Percentiles rank a stretch among this genome's conserved stretches.
Evolutionary conservation across 1,140 invertebrate species (phyloP).

Genomic region (Aphaenogaster floridana): DNA sequence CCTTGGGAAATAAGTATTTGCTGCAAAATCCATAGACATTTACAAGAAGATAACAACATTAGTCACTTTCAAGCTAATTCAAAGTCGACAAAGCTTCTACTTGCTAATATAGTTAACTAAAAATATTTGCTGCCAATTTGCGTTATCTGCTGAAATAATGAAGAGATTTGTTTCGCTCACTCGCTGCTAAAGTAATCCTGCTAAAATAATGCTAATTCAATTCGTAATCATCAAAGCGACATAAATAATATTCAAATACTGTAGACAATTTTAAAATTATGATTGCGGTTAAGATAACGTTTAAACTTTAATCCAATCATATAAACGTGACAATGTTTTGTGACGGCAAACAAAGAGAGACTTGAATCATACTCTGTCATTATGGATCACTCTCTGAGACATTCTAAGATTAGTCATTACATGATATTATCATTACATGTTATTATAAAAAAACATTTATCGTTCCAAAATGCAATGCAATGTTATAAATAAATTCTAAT

Average conservation of each 20-base stretch:
- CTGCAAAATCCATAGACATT: neutral
- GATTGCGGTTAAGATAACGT: neutral
- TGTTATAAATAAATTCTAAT: neutral
- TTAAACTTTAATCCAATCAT: neutral
- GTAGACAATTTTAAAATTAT: neutral
- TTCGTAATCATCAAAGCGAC: neutral
- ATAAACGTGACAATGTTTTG: neutral
- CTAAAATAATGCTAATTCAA: neutral
- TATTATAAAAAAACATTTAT: neutral
- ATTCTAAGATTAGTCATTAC: neutral
- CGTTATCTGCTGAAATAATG: neutral
- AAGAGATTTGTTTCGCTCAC: neutral
- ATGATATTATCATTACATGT: too few species aligned
- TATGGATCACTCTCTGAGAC: neutral
- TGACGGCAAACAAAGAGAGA: neutral
- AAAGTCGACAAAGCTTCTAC: neutral
- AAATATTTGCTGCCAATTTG: neutral
- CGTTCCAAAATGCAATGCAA: neutral
- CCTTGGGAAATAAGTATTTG: neutral
- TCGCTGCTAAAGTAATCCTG: neutral
- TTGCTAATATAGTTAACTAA: neutral
- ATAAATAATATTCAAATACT: neutral
- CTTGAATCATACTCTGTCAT: neutral
- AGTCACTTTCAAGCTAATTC: neutral
- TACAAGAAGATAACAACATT: neutral